Evolutionary conservation across 2,113 vertebrate species (phyloP), one percentile per base, ranked within the genome.

Genomic region (Pagrus major): DNA sequence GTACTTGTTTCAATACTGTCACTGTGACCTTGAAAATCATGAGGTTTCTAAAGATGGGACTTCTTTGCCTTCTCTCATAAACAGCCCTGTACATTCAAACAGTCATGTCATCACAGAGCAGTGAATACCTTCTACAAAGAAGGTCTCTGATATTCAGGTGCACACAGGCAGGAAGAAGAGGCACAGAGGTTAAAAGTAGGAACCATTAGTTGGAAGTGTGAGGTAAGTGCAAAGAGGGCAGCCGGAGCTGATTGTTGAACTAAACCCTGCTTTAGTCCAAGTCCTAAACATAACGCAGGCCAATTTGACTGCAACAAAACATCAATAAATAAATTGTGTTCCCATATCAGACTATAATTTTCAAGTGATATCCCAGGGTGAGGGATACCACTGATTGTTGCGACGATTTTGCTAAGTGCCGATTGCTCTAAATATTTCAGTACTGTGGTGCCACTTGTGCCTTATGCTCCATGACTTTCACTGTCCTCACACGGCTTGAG

Each of bases 181-280:
- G 44, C 16, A 27, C 9, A 71, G 31, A 59, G 49, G 56, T 73
- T 12, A 67, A n/a, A 59, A 42, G 33, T 66, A 64, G 27, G 9
- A 49, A 21, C 5, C 20, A 60, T 76, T 52, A 77, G 37, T 44
- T 67, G 37, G 74, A 67, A 39, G 55, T 44, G 46, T 18, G 27
- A 37, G 42, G 11, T 31, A 29, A 25, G 64, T 52, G 37, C 44
- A 74, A 77, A 76, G 44, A 71, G 41, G 55, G 14, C 18, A 25
- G 27, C 33, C n/a, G 33, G 31, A 47, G 33, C 0, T 23, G 47
- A n/a, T 27, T 42, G 27, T 37, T 65, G n/a, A 69, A 25, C 20
- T 44, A 58, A 58, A 37, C 9, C 20, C 18, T 20, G 15, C 14
- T 55, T 46, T n/a, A 6, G n/a, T 71, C 3, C 16, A 37, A 35